A percentile compares a stretch with the other conserved stretches of the same genome.
Conservation (phyloP, 2,113 vertebrate genomes). For the Aspiorhynchus laticeps region DNA sequence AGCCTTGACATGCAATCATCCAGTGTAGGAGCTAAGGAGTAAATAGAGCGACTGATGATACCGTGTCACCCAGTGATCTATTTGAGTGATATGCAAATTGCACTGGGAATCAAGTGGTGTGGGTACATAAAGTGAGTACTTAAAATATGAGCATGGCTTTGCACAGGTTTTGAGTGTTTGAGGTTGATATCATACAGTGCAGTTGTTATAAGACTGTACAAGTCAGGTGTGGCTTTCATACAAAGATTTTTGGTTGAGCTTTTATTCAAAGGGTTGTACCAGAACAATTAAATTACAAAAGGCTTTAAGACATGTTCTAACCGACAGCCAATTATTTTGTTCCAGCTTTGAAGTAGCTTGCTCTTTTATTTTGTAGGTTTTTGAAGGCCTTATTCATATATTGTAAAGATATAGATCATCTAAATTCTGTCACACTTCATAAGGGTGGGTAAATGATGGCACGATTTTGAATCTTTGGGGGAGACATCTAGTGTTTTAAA, state of each 20-base stretch:
- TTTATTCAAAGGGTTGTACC: background rate
- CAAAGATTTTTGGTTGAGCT: background rate
- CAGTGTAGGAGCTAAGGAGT: background rate
- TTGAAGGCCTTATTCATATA: background rate
- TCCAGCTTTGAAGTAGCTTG: background rate
- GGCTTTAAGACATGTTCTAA: background rate
- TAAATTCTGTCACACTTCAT: background rate
- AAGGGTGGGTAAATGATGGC: background rate
- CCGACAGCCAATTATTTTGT: background rate
- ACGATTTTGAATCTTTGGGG: background rate
- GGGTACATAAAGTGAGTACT: background rate
- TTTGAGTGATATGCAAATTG: conserved; percentile 16
- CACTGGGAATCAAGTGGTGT: conserved; percentile 5
- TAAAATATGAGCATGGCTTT: conserved; percentile 1
- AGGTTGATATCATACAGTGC: background rate
- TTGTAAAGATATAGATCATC: too few species aligned
- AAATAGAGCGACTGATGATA: background rate
- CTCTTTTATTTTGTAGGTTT: background rate
- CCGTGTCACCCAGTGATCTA: background rate
- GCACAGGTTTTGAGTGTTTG: background rate
- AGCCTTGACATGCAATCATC: background rate
- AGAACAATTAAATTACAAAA: background rate
- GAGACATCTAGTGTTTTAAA: background rate
- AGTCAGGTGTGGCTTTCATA: background rate
- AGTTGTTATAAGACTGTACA: background rate